phyloP scores from a whole-genome alignment of 2,888 invertebrate genomes.

The Cylloceria caligata region DNA sequence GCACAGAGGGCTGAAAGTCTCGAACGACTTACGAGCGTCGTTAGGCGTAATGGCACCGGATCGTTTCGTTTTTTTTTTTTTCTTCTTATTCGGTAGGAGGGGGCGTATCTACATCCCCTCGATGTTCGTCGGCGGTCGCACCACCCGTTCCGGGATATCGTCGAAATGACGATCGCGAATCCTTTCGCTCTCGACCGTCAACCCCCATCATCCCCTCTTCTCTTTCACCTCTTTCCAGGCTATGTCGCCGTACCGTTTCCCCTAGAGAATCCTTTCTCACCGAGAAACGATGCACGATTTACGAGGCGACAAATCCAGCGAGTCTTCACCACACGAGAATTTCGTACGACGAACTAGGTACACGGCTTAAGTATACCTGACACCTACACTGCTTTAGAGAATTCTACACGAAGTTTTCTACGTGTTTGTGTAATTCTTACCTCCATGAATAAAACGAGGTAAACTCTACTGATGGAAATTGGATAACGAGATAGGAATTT shows the following conservation, averaged over 20 bases:
- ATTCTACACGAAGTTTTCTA: background rate
- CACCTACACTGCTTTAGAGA: background rate
- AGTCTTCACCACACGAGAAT: slow-evolving; percentile 46
- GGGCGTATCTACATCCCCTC: slow-evolving; percentile 50
- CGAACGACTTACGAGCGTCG: slow-evolving; percentile 72
- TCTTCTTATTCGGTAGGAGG: slow-evolving; percentile 21
- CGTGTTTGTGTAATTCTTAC: background rate
- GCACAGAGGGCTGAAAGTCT: slow-evolving; percentile 45
- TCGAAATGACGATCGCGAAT: slow-evolving; percentile 59
- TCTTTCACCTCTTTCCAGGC: slow-evolving; percentile 3
- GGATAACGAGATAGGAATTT: background rate
- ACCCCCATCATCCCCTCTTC: slow-evolving; percentile 7
- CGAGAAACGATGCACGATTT: slow-evolving; percentile 54
- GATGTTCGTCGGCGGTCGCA: slow-evolving; percentile 23
- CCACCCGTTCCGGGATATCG: slow-evolving; percentile 51
- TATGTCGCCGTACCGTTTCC: slow-evolving; percentile 34
- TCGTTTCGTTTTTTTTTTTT: slow-evolving; percentile 58
- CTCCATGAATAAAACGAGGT: background rate
- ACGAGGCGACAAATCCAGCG: slow-evolving; percentile 61
- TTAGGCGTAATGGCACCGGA: slow-evolving; percentile 73
- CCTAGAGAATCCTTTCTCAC: slow-evolving; percentile 46
- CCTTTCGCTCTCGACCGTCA: slow-evolving; percentile 55
- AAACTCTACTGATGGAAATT: background rate
- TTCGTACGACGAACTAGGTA: slow-evolving; percentile 13
- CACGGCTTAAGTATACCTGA: background rate